Evolutionary conservation across 2,888 invertebrate genomes (phyloP).

Genomic region (Maniola hyperantus): DNA sequence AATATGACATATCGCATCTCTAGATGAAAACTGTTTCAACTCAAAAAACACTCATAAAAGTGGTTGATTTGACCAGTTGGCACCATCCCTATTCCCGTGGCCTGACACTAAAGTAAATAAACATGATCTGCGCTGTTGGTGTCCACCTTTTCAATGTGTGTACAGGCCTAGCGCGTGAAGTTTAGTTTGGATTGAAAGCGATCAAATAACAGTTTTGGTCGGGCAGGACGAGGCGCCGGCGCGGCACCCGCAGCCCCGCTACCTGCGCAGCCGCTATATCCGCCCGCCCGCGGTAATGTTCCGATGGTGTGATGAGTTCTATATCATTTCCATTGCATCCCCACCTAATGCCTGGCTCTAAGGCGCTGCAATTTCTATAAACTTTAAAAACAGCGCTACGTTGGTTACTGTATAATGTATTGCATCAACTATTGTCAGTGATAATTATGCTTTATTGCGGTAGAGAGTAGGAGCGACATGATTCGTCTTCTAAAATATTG

Average conservation of each 20-base stretch:
- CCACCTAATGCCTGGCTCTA: slow-evolving; percentile 21
- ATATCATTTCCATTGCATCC: slow-evolving; percentile 24
- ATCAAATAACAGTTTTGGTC: slow-evolving; percentile 12
- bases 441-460: neutral
- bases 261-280: slow-evolving; percentile 79
- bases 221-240: slow-evolving; percentile 61
- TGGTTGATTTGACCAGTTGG: too few relatives aligned
- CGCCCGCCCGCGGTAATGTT: slow-evolving; percentile 79
- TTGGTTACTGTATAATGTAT: neutral
- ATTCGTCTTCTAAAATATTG: too few relatives aligned
- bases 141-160: too few relatives aligned
- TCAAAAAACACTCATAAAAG: too few relatives aligned
- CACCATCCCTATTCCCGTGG: too few relatives aligned
- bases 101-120: neutral
- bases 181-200: slow-evolving; percentile 5
- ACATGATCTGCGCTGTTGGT: too few relatives aligned
- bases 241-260: slow-evolving; percentile 62
- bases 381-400: neutral
- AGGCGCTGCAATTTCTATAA: neutral
- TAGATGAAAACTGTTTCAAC: too few relatives aligned
- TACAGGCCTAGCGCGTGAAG: neutral
- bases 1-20: too few relatives aligned
- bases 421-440: neutral
- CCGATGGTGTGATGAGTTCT: slow-evolving; percentile 73
- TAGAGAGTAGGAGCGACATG: too few relatives aligned